These are phyloP conservation scores for Australoheros facetus DNA, from an alignment of 2,797 vertebrate genomes.

Conservation along the genomic window DNA sequence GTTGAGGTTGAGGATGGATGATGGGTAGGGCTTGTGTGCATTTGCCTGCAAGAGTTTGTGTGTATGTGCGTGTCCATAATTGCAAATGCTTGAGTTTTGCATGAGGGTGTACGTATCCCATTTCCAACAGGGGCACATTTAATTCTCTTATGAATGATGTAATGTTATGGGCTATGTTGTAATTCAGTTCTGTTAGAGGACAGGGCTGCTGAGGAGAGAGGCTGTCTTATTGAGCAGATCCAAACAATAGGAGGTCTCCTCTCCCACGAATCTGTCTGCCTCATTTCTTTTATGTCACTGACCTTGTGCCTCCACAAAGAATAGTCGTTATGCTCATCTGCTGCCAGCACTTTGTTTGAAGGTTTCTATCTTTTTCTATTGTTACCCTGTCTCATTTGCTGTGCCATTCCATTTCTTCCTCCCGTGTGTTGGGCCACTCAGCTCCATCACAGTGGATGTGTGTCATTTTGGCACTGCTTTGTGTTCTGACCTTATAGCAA, in stretches of 20 bases:
- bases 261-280: conserved; percentile 37
- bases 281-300: conserved; percentile 49
- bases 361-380: conserved; percentile 50
- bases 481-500: conserved; percentile 64
- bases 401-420: conserved; percentile 23
- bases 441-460: conserved; percentile 55
- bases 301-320: conserved; percentile 50
- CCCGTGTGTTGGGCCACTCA: conserved; percentile 27
- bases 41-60: conserved; percentile 41
- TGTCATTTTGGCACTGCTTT: conserved; percentile 69
- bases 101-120: conserved; percentile 33
- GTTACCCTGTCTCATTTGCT: conserved; percentile 41
- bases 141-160: conserved; percentile 72
- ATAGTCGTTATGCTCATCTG: conserved; percentile 38
- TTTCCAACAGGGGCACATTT: conserved; percentile 54
- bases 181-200: conserved; percentile 70
- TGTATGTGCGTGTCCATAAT: conserved; percentile 23
- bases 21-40: conserved; percentile 40
- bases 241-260: conserved; percentile 47
- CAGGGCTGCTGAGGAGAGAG: conserved; percentile 34
- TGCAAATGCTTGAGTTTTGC: conserved; percentile 38
- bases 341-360: conserved; percentile 48
- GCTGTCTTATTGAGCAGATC: conserved; percentile 26
- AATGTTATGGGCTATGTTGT: conserved; percentile 68
- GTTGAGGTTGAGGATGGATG: conserved; percentile 57